These are phyloP conservation scores for Periophthalmus magnuspinnatus DNA, from an alignment of 2,797 vertebrate species.

Conservation along the genomic window DNA sequence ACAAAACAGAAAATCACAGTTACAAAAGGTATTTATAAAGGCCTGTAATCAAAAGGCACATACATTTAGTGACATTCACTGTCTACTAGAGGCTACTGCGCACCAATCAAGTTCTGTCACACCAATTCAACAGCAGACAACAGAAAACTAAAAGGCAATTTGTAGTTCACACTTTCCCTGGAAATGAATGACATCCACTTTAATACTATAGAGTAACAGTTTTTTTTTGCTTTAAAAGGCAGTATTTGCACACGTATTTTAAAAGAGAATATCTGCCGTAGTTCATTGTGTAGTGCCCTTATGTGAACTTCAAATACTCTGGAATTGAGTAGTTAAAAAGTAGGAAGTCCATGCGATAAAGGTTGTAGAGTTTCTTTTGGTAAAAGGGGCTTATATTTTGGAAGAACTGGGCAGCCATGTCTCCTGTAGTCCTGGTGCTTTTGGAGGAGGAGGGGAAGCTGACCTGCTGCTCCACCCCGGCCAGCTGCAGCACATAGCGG, in stretches of 20 bases:
- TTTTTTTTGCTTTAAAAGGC: conserved; percentile 3
- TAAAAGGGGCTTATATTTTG: conserved; percentile 89
- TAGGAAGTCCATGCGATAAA: conserved; percentile 95
- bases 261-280: neutral
- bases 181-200: conserved; percentile 28
- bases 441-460: conserved; percentile 84
- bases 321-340: conserved; percentile 95
- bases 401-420: conserved; percentile 87
- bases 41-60: conserved; percentile 61
- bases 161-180: conserved; percentile 49
- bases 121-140: conserved; percentile 52
- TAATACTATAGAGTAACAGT: conserved; percentile 33
- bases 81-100: conserved; percentile 26
- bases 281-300: conserved; percentile 46
- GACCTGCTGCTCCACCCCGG: conserved; percentile 74
- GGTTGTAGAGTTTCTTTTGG: conserved; percentile 91
- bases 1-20: conserved; percentile 59
- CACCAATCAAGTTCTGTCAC: conserved; percentile 37
- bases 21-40: conserved; percentile 45
- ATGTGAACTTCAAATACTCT: conserved; percentile 83
- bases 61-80: conserved; percentile 49
- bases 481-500: conserved; percentile 82
- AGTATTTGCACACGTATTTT: neutral
- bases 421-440: conserved; percentile 78
- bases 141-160: conserved; percentile 20